phyloP scores from a whole-genome alignment of 2,888 invertebrate genomes.

The Dolichopus griseipennis region DNA sequence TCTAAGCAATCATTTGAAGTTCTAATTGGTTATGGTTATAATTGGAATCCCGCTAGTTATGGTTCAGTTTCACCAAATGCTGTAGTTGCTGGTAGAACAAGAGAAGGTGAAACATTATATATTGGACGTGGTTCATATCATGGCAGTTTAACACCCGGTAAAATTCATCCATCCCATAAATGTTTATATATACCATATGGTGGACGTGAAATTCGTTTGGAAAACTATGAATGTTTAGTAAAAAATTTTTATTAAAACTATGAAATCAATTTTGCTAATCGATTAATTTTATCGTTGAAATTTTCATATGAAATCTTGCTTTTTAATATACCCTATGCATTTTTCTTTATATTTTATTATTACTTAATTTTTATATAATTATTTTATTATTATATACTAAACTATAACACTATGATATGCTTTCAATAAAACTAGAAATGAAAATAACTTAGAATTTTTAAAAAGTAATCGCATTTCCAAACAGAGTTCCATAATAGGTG shows the following conservation, averaged over 20 bases:
- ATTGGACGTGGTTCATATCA: conserved; percentile 49
- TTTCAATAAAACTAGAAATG: no score
- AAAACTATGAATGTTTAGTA: conserved; percentile 41
- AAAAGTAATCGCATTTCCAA: no score
- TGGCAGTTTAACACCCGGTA: conserved; percentile 51
- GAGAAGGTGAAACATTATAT: conserved; percentile 48
- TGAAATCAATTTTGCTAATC: no score
- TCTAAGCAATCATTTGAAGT: conserved; percentile 48
- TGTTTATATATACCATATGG: conserved; percentile 47
- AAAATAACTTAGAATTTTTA: no score
- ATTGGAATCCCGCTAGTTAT: conserved; percentile 46
- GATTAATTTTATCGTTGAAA: no score
- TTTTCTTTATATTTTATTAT: no score
- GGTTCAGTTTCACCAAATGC: conserved; percentile 49
- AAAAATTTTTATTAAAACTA: conserved; percentile 20
- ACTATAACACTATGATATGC: no score
- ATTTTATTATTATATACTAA: no score
- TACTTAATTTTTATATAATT: no score
- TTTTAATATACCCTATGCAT: no score
- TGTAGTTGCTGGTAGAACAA: conserved; percentile 44
- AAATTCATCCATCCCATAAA: conserved; percentile 50
- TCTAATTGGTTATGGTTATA: conserved; percentile 48
- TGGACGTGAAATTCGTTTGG: conserved; percentile 37
- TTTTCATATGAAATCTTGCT: no score
- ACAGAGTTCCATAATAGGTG: no score